A percentile compares a stretch with the other conserved stretches of the same genome.
phyloP scores from a whole-genome alignment of 2,888 invertebrate species.

The Drosophila mettleri region DNA sequence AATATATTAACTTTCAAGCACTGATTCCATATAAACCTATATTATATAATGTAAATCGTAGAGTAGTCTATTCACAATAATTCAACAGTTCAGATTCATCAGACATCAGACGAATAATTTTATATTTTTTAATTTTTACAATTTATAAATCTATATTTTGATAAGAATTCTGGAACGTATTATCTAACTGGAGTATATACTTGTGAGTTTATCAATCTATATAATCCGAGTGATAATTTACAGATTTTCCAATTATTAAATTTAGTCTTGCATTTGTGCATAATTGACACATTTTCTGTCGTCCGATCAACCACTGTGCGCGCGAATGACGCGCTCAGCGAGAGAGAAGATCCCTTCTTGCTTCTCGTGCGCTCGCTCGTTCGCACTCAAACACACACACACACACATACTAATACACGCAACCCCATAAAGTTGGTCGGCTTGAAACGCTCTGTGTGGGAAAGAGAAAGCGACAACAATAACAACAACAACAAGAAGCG shows the following conservation, averaged over 20 bases:
- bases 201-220: neutral
- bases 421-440: slow-evolving; percentile 7
- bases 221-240: neutral
- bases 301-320: slow-evolving; percentile 39
- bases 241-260: neutral
- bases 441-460: slow-evolving; percentile 48
- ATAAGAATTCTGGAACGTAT: neutral
- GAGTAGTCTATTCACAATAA: no score
- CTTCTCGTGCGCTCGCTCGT: neutral
- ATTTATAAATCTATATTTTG: neutral
- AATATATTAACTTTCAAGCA: no score
- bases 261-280: neutral
- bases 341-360: slow-evolving; percentile 17
- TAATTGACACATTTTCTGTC: slow-evolving; percentile 10
- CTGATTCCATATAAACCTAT: no score
- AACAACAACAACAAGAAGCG: slow-evolving; percentile 42
- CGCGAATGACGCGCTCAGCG: slow-evolving; percentile 25
- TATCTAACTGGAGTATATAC: neutral
- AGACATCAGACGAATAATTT: no score
- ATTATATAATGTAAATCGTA: no score
- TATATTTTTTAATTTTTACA: neutral
- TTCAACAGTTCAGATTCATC: no score
- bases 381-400: slow-evolving; percentile 4
- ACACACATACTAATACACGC: neutral
- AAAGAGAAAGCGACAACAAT: slow-evolving; percentile 74